phyloP scores from a whole-genome alignment of 2,797 vertebrate species.

The Sarcophilus harrisii region DNA sequence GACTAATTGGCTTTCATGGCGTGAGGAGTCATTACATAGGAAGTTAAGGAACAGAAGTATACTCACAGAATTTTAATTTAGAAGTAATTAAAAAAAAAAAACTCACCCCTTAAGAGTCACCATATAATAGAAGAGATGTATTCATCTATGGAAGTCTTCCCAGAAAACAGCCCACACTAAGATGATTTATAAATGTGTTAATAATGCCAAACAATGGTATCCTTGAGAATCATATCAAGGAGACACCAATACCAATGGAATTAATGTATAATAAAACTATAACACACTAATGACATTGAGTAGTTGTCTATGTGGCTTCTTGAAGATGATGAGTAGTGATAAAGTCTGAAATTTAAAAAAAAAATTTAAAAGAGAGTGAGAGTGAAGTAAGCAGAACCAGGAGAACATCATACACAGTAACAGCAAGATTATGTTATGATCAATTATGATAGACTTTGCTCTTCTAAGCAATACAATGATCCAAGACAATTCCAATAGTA shows the following conservation, averaged over 20 bases:
- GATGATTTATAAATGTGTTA: neutral
- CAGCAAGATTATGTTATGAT: too few relatives aligned
- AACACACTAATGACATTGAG: conserved; percentile 5
- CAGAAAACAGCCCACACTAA: conserved; percentile 53
- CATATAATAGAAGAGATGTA: conserved; percentile 62
- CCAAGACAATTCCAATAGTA: too few relatives aligned
- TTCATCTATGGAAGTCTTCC: conserved; percentile 58
- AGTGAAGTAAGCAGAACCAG: too few relatives aligned
- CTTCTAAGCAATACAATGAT: too few relatives aligned
- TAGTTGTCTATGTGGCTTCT: neutral
- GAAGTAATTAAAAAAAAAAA: conserved; percentile 66
- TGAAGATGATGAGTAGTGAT: neutral
- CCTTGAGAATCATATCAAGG: neutral
- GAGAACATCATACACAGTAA: too few relatives aligned
- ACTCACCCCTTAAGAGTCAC: conserved; percentile 67
- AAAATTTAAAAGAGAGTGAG: neutral
- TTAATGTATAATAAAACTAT: conserved; percentile 28
- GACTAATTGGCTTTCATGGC: neutral
- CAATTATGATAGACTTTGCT: too few relatives aligned
- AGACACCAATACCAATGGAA: conserved; percentile 28
- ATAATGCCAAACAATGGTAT: neutral
- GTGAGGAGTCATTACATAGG: neutral
- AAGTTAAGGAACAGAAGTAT: conserved; percentile 32
- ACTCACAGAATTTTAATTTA: conserved; percentile 74
- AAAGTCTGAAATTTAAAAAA: neutral